Conservation (phyloP, 2,113 vertebrate genomes). For the Taurulus bubalis region DNA sequence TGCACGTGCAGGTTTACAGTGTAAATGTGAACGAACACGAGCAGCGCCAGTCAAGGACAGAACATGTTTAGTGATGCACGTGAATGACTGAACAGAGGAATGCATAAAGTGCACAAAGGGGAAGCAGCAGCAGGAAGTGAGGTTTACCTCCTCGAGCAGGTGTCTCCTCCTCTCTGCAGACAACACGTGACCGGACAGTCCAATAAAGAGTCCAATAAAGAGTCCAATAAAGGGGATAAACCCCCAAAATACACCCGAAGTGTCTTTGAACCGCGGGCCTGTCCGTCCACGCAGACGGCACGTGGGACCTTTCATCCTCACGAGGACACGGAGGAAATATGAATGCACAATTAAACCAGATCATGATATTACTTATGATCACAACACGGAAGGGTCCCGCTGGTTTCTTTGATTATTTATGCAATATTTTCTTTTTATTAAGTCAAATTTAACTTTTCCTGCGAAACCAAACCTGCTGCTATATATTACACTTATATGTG, state of each 20-base stretch:
- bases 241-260: background rate
- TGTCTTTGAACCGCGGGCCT: conserved; percentile 38
- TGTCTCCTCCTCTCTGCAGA: conserved; percentile 24
- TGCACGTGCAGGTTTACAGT: too few relatives aligned
- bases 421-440: background rate
- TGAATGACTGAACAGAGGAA: background rate
- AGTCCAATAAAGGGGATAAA: conserved; percentile 48
- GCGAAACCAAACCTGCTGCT: background rate
- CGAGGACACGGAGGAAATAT: background rate
- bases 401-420: too few relatives aligned
- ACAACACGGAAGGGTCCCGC: too few relatives aligned
- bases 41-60: too few relatives aligned
- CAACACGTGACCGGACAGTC: conserved; percentile 40
- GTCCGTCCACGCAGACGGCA: background rate
- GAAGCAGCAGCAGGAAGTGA: background rate
- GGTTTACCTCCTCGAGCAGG: conserved; percentile 33
- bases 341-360: background rate
- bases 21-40: background rate
- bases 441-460: background rate
- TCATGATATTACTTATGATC: background rate
- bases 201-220: too few relatives aligned
- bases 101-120: background rate
- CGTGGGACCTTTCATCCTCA: background rate
- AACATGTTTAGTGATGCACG: background rate
- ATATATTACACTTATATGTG: background rate